A percentile compares a stretch with the other conserved stretches of the same genome.
Conservation (phyloP, 2,888 invertebrate species). For the Drosophila anceps region DNA sequence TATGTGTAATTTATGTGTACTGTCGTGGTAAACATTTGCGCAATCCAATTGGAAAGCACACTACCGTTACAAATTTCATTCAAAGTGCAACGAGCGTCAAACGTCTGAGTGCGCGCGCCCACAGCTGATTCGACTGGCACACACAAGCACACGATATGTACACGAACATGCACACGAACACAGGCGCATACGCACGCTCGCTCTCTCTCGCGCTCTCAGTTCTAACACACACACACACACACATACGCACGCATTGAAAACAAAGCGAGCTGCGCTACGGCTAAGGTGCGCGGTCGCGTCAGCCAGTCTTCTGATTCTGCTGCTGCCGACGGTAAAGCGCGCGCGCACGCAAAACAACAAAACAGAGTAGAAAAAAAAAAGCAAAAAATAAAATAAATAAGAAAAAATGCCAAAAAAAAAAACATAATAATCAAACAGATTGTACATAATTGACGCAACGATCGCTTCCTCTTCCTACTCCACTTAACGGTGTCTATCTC, state of each 20-base stretch:
- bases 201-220: slow-evolving; percentile 41
- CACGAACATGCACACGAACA: background rate
- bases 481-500: slow-evolving; percentile 48
- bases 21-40: slow-evolving; percentile 63
- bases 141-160: too few species aligned
- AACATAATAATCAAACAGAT: slow-evolving; percentile 42
- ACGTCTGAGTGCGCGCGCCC: slow-evolving; percentile 20
- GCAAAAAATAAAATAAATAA: slow-evolving; percentile 24
- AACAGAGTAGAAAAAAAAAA: slow-evolving; percentile 26
- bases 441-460: slow-evolving; percentile 43
- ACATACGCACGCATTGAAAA: slow-evolving; percentile 39
- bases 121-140: slow-evolving; percentile 64
- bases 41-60: slow-evolving; percentile 72
- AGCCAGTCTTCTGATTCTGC: slow-evolving; percentile 77
- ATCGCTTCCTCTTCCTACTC: slow-evolving; percentile 66
- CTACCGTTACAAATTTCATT: slow-evolving; percentile 75
- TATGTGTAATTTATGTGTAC: slow-evolving; percentile 56
- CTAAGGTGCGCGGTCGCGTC: slow-evolving; percentile 80
- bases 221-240: slow-evolving; percentile 55
- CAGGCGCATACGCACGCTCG: slow-evolving; percentile 12
- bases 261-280: slow-evolving; percentile 75
- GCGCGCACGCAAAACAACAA: slow-evolving; percentile 65
- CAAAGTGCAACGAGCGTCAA: slow-evolving; percentile 55
- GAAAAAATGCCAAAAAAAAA: slow-evolving; percentile 29
- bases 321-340: slow-evolving; percentile 71